A percentile compares a stretch with the other conserved stretches of the same genome.
Conservation (phyloP, 2,888 invertebrate species). For the Sesia apiformis region DNA sequence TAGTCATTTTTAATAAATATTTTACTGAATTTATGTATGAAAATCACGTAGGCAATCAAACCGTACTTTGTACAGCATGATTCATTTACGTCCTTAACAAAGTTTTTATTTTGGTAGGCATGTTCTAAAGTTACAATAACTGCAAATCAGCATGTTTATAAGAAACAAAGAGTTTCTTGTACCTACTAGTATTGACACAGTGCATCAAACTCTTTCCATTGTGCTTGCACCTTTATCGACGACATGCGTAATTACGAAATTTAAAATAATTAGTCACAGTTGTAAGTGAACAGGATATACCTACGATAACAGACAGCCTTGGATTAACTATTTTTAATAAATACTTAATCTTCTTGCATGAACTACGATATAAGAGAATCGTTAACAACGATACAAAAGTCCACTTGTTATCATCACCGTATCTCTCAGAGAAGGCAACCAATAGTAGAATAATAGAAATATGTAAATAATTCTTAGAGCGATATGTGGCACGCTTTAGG, state of each 20-base stretch:
- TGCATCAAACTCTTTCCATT: slow-evolving; percentile 22
- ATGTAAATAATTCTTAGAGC: too few species aligned
- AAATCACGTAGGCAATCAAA: slow-evolving; percentile 2
- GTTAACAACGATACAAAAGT: too few species aligned
- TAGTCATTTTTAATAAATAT: too few species aligned
- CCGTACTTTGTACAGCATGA: slow-evolving; percentile 15
- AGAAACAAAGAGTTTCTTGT: background rate
- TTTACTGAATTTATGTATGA: slow-evolving; percentile 3
- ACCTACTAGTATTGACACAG: slow-evolving; percentile 11
- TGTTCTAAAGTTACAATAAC: background rate
- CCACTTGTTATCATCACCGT: too few species aligned
- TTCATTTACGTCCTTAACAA: slow-evolving; percentile 17
- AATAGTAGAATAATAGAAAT: too few species aligned
- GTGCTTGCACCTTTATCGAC: slow-evolving; percentile 10
- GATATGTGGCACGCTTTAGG: too few species aligned
- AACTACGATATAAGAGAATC: too few species aligned
- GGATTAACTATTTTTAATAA: too few species aligned
- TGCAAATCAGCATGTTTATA: background rate
- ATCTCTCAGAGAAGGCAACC: too few species aligned
- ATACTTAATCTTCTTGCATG: too few species aligned
- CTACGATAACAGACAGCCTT: too few species aligned
- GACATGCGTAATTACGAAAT: slow-evolving; percentile 6
- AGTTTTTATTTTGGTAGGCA: slow-evolving; percentile 12
- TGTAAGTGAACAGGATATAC: slow-evolving; percentile 18
- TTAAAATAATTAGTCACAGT: slow-evolving; percentile 3